Evolutionary conservation across 2,113 vertebrate species (phyloP).

Genomic region (Microcebus jonahi): DNA sequence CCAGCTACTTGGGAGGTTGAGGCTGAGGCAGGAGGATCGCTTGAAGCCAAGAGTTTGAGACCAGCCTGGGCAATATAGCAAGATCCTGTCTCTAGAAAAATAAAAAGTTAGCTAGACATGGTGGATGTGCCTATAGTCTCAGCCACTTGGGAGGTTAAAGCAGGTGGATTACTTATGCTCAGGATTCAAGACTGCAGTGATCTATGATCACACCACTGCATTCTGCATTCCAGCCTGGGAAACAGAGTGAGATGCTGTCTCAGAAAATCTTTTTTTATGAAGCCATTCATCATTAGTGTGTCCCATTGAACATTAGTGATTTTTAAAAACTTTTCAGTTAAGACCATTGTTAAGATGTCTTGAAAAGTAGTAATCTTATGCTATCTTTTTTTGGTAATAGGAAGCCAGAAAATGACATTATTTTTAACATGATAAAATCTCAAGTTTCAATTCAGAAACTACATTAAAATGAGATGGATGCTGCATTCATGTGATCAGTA

Average conservation of each 20-base stretch:
- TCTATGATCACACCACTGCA: too few species aligned
- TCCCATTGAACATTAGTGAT: not conserved
- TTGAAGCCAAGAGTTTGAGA: too few species aligned
- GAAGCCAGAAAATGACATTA: conserved; percentile 20
- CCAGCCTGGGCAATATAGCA: too few species aligned
- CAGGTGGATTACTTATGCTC: too few species aligned
- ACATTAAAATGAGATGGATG: not conserved
- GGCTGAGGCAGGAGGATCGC: too few species aligned
- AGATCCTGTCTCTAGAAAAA: too few species aligned
- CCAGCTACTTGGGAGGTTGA: too few species aligned
- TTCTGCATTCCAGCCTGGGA: too few species aligned
- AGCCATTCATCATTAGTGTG: not conserved
- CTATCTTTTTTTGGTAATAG: not conserved
- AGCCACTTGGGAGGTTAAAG: too few species aligned
- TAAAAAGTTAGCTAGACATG: too few species aligned
- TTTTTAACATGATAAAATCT: conserved; percentile 34
- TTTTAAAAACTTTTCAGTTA: not conserved
- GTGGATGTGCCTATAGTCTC: too few species aligned
- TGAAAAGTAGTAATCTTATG: not conserved
- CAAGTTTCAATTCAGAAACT: conserved; percentile 25
- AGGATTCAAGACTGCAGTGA: too few species aligned
- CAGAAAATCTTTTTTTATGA: not conserved
- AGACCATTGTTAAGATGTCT: not conserved
- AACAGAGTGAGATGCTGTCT: not conserved
- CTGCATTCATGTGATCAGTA: not conserved